Evolutionary conservation across 2,888 invertebrate genomes (phyloP), one percentile per base, ranked within the genome.

Genomic region (Eudasyphora cyanicolor): DNA sequence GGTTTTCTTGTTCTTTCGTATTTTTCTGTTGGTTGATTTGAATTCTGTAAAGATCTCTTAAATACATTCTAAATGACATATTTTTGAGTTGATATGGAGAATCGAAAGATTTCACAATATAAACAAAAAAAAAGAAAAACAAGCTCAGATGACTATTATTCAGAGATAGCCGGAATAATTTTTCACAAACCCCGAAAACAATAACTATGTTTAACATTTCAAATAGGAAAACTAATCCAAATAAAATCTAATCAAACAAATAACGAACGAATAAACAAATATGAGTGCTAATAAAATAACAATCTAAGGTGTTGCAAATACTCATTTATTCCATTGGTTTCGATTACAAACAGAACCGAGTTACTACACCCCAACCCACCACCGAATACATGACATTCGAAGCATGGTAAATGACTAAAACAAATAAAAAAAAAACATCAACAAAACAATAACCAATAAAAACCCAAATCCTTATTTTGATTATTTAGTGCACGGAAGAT

Each of bases 401-500:
- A 77, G 83, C 83, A 83, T 83, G 83, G 64, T 77, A 77, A 80
- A 64, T 74, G 38, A 71, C 32, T 38, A 64, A 57, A 17, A 67
- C 38, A 67, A 64, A 14, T 14, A 67, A 24, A 67, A 14, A 67
- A 67, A 29, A 42, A 64, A 38, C n/a, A n/a, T n/a, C n/a, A n/a
- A n/a, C 12, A 5, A 29, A 62, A 32, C 8, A 4, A 62, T 14
- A 62, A n/a, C n/a, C n/a, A n/a, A n/a, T n/a, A 32, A 32, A 42
- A 38, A 67, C 42, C 24, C 24, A 62, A 60, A 21, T 73, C 64
- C 70, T 77, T 60, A 70, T 77, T 24, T 35, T 80, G n/a, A 76
- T 75, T 84, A 76, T 67, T 35, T 84, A 81, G 78, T 84, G 84
- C 84, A 84, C 84, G 84, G 49, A 84, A 84, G 77, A 76, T 77